Conservation (phyloP, 2,797 vertebrate species). For the Danio aesculapii region DNA sequence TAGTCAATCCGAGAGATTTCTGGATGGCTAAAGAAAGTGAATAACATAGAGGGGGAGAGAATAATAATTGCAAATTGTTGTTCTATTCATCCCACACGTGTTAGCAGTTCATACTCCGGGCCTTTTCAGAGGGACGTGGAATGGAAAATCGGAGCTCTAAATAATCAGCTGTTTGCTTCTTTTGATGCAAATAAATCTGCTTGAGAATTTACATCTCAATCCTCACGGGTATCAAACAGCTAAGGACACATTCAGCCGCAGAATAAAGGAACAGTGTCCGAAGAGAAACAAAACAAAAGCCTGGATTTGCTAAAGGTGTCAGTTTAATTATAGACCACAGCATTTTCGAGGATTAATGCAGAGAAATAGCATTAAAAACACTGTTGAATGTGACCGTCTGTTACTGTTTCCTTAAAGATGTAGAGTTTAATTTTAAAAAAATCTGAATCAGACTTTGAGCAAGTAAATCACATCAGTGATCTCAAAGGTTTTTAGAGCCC, state of each 20-base stretch:
- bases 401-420: too few species aligned
- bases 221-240: conserved; percentile 39
- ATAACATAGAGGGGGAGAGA: conserved; percentile 37
- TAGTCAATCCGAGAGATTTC: conserved; percentile 14
- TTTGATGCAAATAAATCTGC: conserved; percentile 59
- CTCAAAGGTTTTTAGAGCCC: too few species aligned
- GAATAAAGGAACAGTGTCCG: conserved; percentile 20
- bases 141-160: conserved; percentile 35
- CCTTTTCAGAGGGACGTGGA: conserved; percentile 27
- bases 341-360: conserved; percentile 6
- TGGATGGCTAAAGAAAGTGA: conserved; percentile 30
- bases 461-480: too few species aligned
- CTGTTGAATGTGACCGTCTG: neutral
- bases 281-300: conserved; percentile 20
- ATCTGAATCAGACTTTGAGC: too few species aligned
- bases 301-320: conserved; percentile 11
- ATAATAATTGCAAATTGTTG: conserved; percentile 62
- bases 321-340: conserved; percentile 1
- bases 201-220: conserved; percentile 64
- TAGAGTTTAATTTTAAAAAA: too few species aligned
- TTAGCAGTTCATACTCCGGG: conserved; percentile 36
- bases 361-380: neutral
- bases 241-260: conserved; percentile 45
- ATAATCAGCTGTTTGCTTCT: conserved; percentile 57
- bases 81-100: conserved; percentile 54